Percentiles rank a stretch among this genome's conserved stretches.
phyloP scores from a whole-genome alignment of 1,140 invertebrate genomes.

The Hestina assimilis region DNA sequence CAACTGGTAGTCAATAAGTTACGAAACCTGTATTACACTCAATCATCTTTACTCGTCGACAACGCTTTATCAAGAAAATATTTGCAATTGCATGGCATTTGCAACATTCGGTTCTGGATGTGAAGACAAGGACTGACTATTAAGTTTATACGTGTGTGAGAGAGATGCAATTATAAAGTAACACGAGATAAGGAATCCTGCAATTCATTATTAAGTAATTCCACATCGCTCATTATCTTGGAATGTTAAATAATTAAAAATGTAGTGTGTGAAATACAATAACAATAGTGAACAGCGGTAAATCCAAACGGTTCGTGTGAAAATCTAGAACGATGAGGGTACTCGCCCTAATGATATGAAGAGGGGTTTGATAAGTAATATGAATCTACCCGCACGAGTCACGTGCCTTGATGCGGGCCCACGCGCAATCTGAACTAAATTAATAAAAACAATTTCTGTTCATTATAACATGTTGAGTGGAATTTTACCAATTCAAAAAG shows the following conservation, averaged over 20 bases:
- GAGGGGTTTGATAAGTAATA: slow-evolving; percentile 45
- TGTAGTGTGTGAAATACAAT: neutral
- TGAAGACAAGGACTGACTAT: no score
- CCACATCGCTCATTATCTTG: neutral
- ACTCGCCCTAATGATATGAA: slow-evolving; percentile 38
- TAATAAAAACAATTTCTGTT: slow-evolving; percentile 12
- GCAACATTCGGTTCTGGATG: neutral
- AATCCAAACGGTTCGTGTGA: slow-evolving; percentile 37
- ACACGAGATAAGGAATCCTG: neutral
- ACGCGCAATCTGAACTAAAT: slow-evolving; percentile 28
- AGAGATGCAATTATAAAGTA: neutral
- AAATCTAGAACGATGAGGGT: slow-evolving; percentile 61
- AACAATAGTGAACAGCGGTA: slow-evolving; percentile 1
- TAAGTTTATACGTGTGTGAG: no score
- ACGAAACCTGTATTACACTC: slow-evolving; percentile 3
- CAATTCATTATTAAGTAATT: neutral
- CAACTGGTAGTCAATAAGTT: neutral
- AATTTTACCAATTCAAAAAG: slow-evolving; percentile 17
- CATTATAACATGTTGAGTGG: neutral
- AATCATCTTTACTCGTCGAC: neutral
- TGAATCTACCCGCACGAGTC: slow-evolving; percentile 43
- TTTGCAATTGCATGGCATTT: neutral
- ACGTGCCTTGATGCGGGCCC: slow-evolving; percentile 51
- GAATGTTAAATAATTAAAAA: neutral
- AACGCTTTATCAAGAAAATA: slow-evolving; percentile 1